phyloP scores from a whole-genome alignment of 2,113 vertebrate species.

The Zingel zingel region DNA sequence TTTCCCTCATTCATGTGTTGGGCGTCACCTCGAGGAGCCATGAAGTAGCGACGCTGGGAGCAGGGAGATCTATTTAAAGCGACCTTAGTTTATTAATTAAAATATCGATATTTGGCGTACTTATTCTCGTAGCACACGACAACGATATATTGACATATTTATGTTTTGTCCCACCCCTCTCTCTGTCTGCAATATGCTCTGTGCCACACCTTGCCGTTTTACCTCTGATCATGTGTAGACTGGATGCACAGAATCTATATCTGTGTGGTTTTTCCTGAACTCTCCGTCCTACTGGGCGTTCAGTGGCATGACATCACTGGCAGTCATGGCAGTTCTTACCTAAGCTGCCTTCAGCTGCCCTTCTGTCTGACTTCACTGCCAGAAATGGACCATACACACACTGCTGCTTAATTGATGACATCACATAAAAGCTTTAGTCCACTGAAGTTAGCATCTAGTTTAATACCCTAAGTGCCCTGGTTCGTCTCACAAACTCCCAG shows the following conservation, averaged over 20 bases:
- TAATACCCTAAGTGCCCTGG: slow-evolving; percentile 50
- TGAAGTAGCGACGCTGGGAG: too few relatives aligned
- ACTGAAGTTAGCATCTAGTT: slow-evolving; percentile 50
- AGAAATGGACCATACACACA: slow-evolving; percentile 33
- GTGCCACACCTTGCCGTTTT: too few relatives aligned
- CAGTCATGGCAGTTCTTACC: slow-evolving; percentile 12
- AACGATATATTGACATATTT: too few relatives aligned
- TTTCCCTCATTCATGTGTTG: too few relatives aligned
- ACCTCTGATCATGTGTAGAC: too few relatives aligned
- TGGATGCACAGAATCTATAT: neutral
- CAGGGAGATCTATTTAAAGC: too few relatives aligned
- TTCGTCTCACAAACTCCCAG: slow-evolving; percentile 37
- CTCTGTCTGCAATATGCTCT: too few relatives aligned
- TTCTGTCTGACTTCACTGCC: slow-evolving; percentile 35
- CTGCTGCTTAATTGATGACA: slow-evolving; percentile 40
- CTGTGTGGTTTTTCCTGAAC: neutral
- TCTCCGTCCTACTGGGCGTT: neutral
- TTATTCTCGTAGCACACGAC: too few relatives aligned
- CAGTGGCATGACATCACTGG: slow-evolving; percentile 36
- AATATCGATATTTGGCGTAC: too few relatives aligned
- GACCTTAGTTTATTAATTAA: too few relatives aligned
- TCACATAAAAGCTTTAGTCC: slow-evolving; percentile 45
- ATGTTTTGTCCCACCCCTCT: too few relatives aligned
- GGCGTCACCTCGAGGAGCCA: too few relatives aligned
- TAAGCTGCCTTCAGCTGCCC: slow-evolving; percentile 11